These are phyloP conservation scores for Biston stratarius DNA, from an alignment of 2,888 invertebrate genomes.

Conservation along the genomic window DNA sequence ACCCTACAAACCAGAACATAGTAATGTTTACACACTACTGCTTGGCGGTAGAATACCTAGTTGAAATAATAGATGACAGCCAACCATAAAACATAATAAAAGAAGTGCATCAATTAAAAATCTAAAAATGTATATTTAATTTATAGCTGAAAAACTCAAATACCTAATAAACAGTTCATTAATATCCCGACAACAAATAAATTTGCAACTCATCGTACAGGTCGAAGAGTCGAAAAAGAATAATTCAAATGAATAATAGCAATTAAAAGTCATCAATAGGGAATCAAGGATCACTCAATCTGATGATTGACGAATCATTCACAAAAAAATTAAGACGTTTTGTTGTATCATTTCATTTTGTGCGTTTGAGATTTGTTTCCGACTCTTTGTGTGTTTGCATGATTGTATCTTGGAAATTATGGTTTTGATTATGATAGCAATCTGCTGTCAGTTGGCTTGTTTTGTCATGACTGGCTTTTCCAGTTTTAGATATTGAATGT, in stretches of 20 bases:
- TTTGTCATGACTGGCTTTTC: conserved; percentile 7
- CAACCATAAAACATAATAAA: neutral
- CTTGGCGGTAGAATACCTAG: too few species aligned
- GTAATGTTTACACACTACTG: too few species aligned
- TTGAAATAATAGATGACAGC: too few species aligned
- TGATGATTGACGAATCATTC: conserved; percentile 56
- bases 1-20: too few species aligned
- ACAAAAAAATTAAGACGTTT: conserved; percentile 44
- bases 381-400: conserved; percentile 35
- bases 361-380: conserved; percentile 39
- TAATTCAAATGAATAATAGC: conserved; percentile 57
- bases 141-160: conserved; percentile 6
- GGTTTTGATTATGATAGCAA: conserved; percentile 14
- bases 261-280: conserved; percentile 65
- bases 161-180: conserved; percentile 6
- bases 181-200: conserved; percentile 14
- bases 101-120: neutral
- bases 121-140: too few species aligned
- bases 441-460: conserved; percentile 1
- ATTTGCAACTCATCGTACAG: conserved; percentile 54
- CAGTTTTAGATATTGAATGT: neutral
- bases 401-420: conserved; percentile 27
- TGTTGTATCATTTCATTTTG: conserved; percentile 22
- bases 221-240: conserved; percentile 50
- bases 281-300: conserved; percentile 55